Evolutionary conservation across 2,888 invertebrate species (phyloP), one percentile per base, ranked within the genome.

Genomic region (Noctua janthina): DNA sequence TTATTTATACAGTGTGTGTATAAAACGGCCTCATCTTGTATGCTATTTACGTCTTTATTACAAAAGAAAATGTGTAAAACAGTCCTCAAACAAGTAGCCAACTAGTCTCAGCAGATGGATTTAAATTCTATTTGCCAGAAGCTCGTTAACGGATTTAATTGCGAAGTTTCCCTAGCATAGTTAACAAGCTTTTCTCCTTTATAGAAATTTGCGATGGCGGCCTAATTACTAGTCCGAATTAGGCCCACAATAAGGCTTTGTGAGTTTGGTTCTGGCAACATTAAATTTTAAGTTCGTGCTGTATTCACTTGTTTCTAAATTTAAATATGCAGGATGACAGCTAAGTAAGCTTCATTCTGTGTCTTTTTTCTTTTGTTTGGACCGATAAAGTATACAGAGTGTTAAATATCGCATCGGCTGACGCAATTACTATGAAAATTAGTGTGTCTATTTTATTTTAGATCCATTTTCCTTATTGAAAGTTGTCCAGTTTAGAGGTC

Each of bases 131-230:
- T 80, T 83, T 78, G 51, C 82, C 74, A 83, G 78, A 83, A 88
- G 88, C 84, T 90, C 87, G 89, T 92, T 90, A 91, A 84, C 83
- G 79, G 89, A 86, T 91, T 91, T 91, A 91, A 92, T 91, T 90
- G 84, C 81, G 74, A 85, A 86, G 87, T 85, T 86, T 88, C 85
- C 82, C 87, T 87, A 83, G 81, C 79, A 74, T 85, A 80, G 82
- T 82, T 87, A 82, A 82, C 82, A 77, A 87, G 86, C 88, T 88
- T 88, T 88, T 76, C 82, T 78, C 85, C 82, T 88, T 89, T 89
- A 88, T 86, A 90, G 86, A 86, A 89, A 91, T 91, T 90, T 88
- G 89, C 83, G 79, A 89, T 90, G 89, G 79, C 84, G 78, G 87
- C 81, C 87, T 92, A 91, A 93, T 92, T 92, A 91, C 86, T 82